These are phyloP conservation scores for Cladopsammia gracilis DNA, from an alignment of 64 coral and sea anemone species.

Conservation along the genomic window DNA sequence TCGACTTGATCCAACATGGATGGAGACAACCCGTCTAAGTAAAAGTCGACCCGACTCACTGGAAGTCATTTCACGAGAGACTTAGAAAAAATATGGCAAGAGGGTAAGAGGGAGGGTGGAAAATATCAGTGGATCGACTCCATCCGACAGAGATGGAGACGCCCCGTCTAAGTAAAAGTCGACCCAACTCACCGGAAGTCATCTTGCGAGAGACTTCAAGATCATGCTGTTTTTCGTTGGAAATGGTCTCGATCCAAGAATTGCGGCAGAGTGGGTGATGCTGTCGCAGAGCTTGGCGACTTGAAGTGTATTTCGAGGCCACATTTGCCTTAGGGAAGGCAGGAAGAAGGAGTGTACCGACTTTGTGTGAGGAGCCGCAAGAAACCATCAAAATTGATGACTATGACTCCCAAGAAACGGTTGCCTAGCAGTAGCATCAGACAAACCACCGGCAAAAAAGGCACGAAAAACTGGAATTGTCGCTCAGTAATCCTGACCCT, in stretches of 20 bases:
- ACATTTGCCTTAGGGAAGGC: not conserved
- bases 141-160: too few relatives aligned
- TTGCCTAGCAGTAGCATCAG: not conserved
- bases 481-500: not conserved
- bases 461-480: not conserved
- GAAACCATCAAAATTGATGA: not conserved
- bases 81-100: too few relatives aligned
- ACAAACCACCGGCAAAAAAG: not conserved
- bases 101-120: too few relatives aligned
- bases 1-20: too few relatives aligned
- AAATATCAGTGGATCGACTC: too few relatives aligned
- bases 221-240: not conserved
- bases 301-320: slow-evolving; percentile 6
- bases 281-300: not conserved
- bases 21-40: too few relatives aligned
- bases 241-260: not conserved
- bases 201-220: too few relatives aligned
- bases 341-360: slow-evolving; percentile 25
- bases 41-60: too few relatives aligned
- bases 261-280: not conserved
- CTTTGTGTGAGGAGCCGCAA: slow-evolving; percentile 19
- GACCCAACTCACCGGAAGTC: too few relatives aligned
- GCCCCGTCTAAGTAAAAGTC: too few relatives aligned
- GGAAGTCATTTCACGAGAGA: too few relatives aligned
- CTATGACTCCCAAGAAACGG: too few relatives aligned